These are phyloP conservation scores for Diploptera punctata DNA, from an alignment of 2,888 invertebrate species.

Conservation along the genomic window DNA sequence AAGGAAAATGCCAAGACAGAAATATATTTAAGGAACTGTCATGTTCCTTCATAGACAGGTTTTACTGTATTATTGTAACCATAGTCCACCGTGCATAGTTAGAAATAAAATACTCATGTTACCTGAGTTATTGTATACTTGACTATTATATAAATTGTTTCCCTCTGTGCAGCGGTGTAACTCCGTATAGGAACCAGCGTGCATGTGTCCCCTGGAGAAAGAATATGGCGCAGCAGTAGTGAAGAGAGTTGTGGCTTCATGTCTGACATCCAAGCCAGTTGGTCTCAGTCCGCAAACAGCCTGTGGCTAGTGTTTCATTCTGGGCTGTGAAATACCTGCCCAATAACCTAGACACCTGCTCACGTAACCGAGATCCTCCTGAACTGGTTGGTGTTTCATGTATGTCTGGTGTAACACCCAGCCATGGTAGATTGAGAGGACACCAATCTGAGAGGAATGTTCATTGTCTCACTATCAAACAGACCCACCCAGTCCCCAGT, in stretches of 20 bases:
- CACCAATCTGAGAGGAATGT: not conserved
- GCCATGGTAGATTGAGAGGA: not conserved
- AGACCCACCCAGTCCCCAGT: slow-evolving; percentile 31
- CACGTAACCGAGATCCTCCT: not conserved
- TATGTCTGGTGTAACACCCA: not conserved
- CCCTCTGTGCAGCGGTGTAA: slow-evolving; percentile 47
- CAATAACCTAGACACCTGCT: slow-evolving; percentile 36
- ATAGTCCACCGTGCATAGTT: no score
- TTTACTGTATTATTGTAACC: no score
- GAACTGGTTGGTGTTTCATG: not conserved
- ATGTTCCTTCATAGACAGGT: no score
- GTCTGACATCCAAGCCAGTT: slow-evolving; percentile 67
- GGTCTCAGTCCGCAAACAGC: slow-evolving; percentile 60
- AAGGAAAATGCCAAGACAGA: no score
- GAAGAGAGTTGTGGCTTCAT: slow-evolving; percentile 55
- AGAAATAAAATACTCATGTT: no score
- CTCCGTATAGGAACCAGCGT: slow-evolving; percentile 65
- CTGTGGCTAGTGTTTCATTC: slow-evolving; percentile 45
- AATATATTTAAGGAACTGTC: no score
- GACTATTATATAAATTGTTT: slow-evolving; percentile 56
- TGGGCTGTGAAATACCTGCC: slow-evolving; percentile 30
- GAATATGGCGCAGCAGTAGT: slow-evolving; percentile 59
- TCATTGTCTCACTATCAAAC: slow-evolving; percentile 3
- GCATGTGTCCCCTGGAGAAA: slow-evolving; percentile 77
- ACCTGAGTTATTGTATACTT: slow-evolving; percentile 62